Percentiles rank a stretch among this genome's conserved stretches.
Conservation (phyloP, 92 coral and sea anemone genomes). For the Porites divaricata region DNA sequence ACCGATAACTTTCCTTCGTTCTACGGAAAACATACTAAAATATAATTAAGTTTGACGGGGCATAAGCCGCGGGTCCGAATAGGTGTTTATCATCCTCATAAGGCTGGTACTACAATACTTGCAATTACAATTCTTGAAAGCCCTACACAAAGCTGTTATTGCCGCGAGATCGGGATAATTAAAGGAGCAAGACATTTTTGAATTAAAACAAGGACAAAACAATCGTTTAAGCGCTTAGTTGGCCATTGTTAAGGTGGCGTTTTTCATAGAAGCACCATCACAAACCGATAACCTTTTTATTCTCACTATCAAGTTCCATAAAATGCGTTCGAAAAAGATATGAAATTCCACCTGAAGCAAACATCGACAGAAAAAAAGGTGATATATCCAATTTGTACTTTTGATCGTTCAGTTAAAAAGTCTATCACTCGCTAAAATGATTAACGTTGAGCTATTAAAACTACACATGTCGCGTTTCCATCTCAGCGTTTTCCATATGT, state of each 20-base stretch:
- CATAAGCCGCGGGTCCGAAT: conserved; percentile 8
- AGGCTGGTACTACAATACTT: conserved; percentile 64
- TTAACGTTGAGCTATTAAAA: conserved; percentile 4
- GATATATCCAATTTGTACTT: neutral
- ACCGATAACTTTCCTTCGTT: neutral
- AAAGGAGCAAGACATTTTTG: conserved; percentile 85
- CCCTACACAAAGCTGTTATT: conserved; percentile 67
- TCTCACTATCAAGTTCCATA: conserved; percentile 30
- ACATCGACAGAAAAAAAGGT: neutral
- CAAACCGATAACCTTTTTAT: conserved; percentile 54
- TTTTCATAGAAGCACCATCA: conserved; percentile 65
- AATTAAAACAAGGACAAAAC: conserved; percentile 88
- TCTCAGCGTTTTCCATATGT: neutral
- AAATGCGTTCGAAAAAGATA: conserved; percentile 11
- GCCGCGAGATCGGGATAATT: conserved; percentile 72
- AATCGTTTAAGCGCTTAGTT: conserved; percentile 84
- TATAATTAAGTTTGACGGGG: conserved; percentile 5
- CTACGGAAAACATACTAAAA: conserved; percentile 1
- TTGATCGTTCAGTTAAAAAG: neutral
- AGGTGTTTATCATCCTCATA: conserved; percentile 50
- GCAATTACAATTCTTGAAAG: conserved; percentile 67
- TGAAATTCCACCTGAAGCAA: neutral
- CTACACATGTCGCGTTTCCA: neutral
- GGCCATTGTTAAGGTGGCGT: conserved; percentile 83
- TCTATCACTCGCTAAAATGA: conserved; percentile 27